Evolutionary conservation across 2,113 vertebrate species (phyloP), one percentile per base, ranked within the genome.

Genomic region (Donacobius atricapilla): DNA sequence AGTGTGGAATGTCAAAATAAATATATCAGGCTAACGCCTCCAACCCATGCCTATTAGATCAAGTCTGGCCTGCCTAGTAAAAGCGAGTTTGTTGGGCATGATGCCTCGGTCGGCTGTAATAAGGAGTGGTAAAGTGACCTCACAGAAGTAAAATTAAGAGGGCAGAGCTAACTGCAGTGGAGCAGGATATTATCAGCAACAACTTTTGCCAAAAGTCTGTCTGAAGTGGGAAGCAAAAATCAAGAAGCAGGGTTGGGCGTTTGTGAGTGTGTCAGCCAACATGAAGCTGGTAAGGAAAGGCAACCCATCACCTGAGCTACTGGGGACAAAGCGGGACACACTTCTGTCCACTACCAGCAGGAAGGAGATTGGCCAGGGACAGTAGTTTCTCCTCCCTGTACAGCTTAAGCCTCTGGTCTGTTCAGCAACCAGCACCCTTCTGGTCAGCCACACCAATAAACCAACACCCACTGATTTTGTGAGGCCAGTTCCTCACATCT

Each of bases 211-310:
- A 75, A 82, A 93, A 40, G 31, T 28, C n/a, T 51, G 56, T 40
- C 40, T 70, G 56, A 77, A 82, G 42, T 6, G 7, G 39, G 48
- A 65, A 82, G 78, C 51, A 78, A 95, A 91, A 85, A 8, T 3
- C 51, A 31, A 50, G 60, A 35, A 87, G 31, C 33, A 63, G 18
- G 9, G 42, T 50, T 92, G 85, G 54, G 42, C 12, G 61, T 15
- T 44, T 54, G 23, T 44, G 35, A 85, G 21, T 3, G 1, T 15
- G 37, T 30, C 0, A 0, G 44, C 15, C 48, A 45, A 7, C 0
- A 1, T 17, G 75, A 64, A 76, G 24, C 9, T 24, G 15, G 19
- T 7, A 1, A 83, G 33, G 18, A 84, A 30, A 54, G 15, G 9
- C 22, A 50, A 27, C 35, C 30, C 3, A 0, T 45, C 65, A 45